Percentiles rank a stretch among this genome's conserved stretches.
Evolutionary conservation across 2,113 vertebrate genomes (phyloP).

Genomic region (Trematocara nigrifrons): DNA sequence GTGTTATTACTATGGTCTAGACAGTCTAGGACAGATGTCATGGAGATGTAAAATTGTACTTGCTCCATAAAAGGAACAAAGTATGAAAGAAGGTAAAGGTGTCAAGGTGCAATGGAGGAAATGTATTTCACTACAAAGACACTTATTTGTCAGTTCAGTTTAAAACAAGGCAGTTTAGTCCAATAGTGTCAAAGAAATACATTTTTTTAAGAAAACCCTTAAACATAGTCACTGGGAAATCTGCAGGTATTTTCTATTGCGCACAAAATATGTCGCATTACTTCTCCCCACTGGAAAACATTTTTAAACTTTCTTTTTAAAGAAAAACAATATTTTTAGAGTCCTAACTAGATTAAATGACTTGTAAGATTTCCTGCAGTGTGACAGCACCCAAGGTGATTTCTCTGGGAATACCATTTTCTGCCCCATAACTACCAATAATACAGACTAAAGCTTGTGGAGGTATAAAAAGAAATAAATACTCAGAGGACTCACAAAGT

Average conservation of each 20-base stretch:
- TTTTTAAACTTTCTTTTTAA: not conserved
- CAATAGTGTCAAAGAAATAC: not conserved
- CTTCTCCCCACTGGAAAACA: not conserved
- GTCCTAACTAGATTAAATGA: conserved; percentile 52
- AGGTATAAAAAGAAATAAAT: conserved; percentile 62
- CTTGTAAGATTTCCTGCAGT: conserved; percentile 53
- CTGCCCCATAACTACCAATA: conserved; percentile 64
- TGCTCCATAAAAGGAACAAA: conserved; percentile 24
- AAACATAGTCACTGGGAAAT: not conserved
- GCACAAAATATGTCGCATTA: not conserved
- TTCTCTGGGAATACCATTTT: conserved; percentile 68
- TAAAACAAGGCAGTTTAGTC: not conserved
- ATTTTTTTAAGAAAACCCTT: not conserved
- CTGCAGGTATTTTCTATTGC: not conserved
- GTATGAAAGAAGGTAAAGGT: conserved; percentile 13
- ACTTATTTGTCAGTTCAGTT: not conserved
- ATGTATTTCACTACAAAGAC: not conserved
- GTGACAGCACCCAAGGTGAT: conserved; percentile 51
- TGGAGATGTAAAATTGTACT: conserved; percentile 48
- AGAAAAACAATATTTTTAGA: conserved; percentile 46
- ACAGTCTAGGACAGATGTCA: conserved; percentile 56
- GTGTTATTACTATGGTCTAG: conserved; percentile 64
- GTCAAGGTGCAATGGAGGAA: not conserved
- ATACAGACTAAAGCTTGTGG: conserved; percentile 49
- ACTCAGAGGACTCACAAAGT: conserved; percentile 64